Percentiles rank a stretch among this genome's conserved stretches.
Conservation (phyloP, 1,140 invertebrate species). For the Chironomus striatipennis region DNA sequence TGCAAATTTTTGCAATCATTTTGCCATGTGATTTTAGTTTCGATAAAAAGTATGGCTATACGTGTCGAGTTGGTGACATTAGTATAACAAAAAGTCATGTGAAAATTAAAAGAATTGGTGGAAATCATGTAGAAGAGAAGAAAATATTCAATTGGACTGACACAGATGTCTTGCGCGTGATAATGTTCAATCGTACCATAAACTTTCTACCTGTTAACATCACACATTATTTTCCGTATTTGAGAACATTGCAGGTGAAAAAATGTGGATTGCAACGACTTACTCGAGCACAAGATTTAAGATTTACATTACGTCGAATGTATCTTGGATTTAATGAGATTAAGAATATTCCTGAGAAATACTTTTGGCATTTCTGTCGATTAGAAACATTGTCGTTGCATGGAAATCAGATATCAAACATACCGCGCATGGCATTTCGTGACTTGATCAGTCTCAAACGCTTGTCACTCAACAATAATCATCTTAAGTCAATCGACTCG, state of each 20-base stretch:
- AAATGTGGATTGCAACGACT: background rate
- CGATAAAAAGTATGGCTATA: background rate
- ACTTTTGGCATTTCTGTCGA: conserved; percentile 10
- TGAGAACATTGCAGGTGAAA: background rate
- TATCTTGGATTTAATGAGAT: background rate
- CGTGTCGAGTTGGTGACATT: background rate
- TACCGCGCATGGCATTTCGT: background rate
- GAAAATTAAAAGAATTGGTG: background rate
- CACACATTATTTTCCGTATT: background rate
- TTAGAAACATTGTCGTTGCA: background rate
- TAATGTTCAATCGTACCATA: background rate
- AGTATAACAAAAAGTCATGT: background rate
- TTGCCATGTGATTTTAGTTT: background rate
- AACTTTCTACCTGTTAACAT: background rate
- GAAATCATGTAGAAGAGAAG: background rate
- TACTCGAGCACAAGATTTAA: background rate
- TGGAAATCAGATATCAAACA: background rate
- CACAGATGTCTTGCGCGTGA: background rate
- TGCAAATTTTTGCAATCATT: background rate
- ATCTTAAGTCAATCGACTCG: background rate
- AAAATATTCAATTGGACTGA: background rate
- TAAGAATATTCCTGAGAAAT: background rate
- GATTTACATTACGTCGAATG: background rate
- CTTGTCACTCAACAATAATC: background rate
- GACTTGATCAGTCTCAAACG: background rate